Evolutionary conservation across 2,797 vertebrate species (phyloP).

Genomic region (Sphenodon punctatus): DNA sequence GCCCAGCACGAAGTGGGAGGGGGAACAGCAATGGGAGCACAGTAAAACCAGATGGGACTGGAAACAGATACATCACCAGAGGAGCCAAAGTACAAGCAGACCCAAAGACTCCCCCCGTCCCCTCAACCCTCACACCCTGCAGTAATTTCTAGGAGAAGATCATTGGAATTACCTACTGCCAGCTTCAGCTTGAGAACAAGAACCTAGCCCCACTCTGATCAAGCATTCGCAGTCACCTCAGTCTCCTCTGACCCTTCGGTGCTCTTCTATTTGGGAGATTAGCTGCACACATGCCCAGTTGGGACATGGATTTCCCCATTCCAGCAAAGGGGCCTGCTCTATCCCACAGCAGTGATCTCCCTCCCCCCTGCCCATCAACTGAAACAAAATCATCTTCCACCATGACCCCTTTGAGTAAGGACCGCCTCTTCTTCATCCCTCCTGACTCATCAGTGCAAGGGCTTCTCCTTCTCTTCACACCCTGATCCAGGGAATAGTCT

Average conservation of each 20-base stretch:
- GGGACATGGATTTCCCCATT: background rate
- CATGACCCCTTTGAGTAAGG: background rate
- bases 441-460: background rate
- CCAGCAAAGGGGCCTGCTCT: background rate
- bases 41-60: background rate
- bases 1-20: background rate
- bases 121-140: too few relatives aligned
- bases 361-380: background rate
- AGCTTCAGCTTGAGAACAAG: too few relatives aligned
- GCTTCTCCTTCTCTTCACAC: background rate
- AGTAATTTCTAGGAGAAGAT: background rate
- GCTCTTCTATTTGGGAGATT: background rate
- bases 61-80: background rate
- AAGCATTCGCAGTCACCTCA: background rate
- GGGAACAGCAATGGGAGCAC: background rate
- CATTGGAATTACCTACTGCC: background rate
- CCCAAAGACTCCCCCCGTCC: background rate
- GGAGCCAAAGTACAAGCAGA: background rate
- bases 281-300: too few relatives aligned
- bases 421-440: background rate
- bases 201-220: background rate
- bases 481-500: background rate
- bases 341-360: background rate
- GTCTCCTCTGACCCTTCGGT: background rate
- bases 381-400: background rate